A percentile compares a stretch with the other conserved stretches of the same genome.
phyloP scores from a whole-genome alignment of 2,797 vertebrate genomes.

The Picus viridis region DNA sequence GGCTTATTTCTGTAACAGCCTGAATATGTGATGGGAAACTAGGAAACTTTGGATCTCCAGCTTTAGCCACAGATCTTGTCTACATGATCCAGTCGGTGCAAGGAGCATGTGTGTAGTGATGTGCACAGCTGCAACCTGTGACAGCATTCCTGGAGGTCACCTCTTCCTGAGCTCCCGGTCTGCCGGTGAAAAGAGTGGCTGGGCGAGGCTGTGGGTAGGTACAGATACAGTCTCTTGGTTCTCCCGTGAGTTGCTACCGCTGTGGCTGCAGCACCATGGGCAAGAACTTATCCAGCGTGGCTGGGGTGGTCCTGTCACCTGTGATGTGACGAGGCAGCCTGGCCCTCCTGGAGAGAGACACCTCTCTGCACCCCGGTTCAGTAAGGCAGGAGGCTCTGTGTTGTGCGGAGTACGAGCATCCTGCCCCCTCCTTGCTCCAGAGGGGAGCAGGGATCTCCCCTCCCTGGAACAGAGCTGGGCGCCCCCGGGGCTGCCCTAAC shows the following conservation, averaged over 20 bases:
- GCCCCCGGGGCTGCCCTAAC: background rate
- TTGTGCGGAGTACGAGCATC: background rate
- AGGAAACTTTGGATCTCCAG: background rate
- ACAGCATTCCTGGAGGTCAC: accelerated
- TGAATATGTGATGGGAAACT: accelerated
- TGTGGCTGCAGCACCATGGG: accelerated
- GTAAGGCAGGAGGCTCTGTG: background rate
- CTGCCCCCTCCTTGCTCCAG: background rate
- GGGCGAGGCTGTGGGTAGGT: background rate
- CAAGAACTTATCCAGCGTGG: background rate
- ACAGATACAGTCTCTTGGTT: accelerated
- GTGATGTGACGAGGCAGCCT: background rate
- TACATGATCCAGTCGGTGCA: accelerated
- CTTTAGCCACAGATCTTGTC: accelerated
- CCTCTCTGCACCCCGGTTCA: background rate
- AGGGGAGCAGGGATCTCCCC: too few species aligned
- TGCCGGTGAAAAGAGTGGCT: accelerated
- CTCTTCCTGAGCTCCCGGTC: background rate
- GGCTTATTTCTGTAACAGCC: background rate
- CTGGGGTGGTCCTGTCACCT: background rate
- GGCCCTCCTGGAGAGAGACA: background rate
- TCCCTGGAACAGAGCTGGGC: background rate
- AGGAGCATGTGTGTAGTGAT: accelerated
- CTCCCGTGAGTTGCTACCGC: accelerated
- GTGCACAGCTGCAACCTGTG: background rate